Evolutionary conservation across 2,113 vertebrate species (phyloP), one percentile per base, ranked within the genome.

Genomic region (Pachycephala philippinensis): DNA sequence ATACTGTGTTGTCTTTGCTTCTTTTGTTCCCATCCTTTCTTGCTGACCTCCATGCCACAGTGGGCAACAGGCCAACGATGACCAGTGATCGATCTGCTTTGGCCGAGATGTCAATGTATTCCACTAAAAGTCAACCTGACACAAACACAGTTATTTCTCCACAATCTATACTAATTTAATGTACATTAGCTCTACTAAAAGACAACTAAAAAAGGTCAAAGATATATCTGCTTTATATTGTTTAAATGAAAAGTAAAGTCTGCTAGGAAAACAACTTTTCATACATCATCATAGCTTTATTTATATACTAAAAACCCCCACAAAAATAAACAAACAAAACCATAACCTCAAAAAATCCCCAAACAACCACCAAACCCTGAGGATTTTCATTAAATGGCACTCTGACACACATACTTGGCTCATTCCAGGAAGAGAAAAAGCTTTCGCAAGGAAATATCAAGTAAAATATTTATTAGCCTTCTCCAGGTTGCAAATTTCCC

Each of bases 381-480:
- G 20, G 11, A 69, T 80, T 93, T 79, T 65, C 14, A 85, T 39
- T 83, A 76, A 84, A 71, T 39, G 27, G 4, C 42, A 87, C 74
- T 91, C 57, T 83, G 69, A 87, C 24, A 72, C n/a, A 88, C 10
- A n/a, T 27, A 49, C 9, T 59, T 68, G 13, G 65, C 27, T 86
- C 31, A 57, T 53, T 90, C 13, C 37, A 80, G 40, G 28, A 40
- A 69, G 5, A 80, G 7, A 20, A 88, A 76, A 92, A 49, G 19
- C 19, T 90, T 86, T 72, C 88, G 33, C 57, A 80, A 92, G 71
- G 59, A 87, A 79, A 79, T 57, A 74, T 61, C 37, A 77, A 77
- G 33, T 86, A 50, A 92, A 94, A 77, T 87, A 93, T 88, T 92
- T 95, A 90, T 80, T 88, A 89, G 68, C 54, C 50, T 84, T 59